These are phyloP conservation scores for Phenacoccus solenopsis DNA, from an alignment of 1,140 invertebrate genomes.

Conservation along the genomic window DNA sequence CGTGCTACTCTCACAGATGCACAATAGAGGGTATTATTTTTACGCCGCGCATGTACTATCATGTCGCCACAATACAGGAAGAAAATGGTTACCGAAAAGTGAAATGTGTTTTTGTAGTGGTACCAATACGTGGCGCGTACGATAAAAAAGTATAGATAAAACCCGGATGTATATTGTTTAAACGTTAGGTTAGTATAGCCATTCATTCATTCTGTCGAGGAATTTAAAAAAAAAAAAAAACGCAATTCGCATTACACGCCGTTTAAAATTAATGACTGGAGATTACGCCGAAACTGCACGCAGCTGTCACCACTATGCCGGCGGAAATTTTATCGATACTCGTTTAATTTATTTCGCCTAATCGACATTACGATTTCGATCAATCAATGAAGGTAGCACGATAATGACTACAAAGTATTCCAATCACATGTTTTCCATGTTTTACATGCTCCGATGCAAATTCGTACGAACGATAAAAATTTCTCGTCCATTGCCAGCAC, in stretches of 20 bases:
- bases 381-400: too few species aligned
- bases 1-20: neutral
- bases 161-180: neutral
- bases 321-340: neutral
- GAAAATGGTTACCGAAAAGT: neutral
- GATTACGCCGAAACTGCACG: too few species aligned
- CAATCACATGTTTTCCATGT: too few species aligned
- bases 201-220: neutral
- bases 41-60: neutral
- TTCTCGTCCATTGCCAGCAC: too few species aligned
- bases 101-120: neutral
- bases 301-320: neutral
- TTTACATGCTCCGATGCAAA: too few species aligned
- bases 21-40: slow-evolving; percentile 3
- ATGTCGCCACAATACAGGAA: neutral
- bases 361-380: too few species aligned
- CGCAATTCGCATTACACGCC: neutral
- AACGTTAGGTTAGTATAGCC: neutral
- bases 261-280: neutral
- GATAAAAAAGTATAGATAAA: neutral
- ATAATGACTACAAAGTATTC: too few species aligned
- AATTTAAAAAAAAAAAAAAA: too few species aligned
- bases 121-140: neutral
- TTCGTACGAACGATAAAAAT: too few species aligned
- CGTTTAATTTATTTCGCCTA: too few species aligned